Base-by-base conservation (phyloP, 2,113 vertebrate genomes). In the Tonatia bakeri region DNA sequence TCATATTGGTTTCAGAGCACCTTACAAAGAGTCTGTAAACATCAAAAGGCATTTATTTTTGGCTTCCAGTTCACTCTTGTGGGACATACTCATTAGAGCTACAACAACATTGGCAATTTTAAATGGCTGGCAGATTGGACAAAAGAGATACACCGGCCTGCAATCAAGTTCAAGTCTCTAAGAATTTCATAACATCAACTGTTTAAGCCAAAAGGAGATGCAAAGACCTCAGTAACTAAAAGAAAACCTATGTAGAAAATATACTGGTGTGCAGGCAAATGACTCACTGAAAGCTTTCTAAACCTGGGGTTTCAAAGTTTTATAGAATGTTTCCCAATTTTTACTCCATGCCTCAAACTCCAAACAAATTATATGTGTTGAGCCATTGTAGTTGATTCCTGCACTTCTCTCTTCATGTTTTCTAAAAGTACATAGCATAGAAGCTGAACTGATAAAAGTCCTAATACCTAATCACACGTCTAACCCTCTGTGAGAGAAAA, bases 281-380 rank as follows among this genome's bases (percentile, higher is more conserved):
- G 33, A 73, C 13, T 79, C 22, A 24, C n/a, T 72, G 40, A 97
- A 95, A 77, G 45, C 86, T 95, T 94, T 91, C 59, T 70, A 87
- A 92, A 81, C 47, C 31, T 59, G 47, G 56, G 8, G 36, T 84
- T 90, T 87, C 80, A 73, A 90, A 65, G 3, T 45, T 93, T 96
- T 93, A 10, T 64, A 54, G 89, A 93, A 76, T 81, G n/a, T 93
- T 97, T 95, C 72, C 95, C 81, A 72, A 54, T 88, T 91, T 94
- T 97, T 72, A 95, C 50, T 81, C 75, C 56, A 92, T 43, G 26
- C 12, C 54, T 59, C 75, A 87, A 95, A 97, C 13, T 84, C 43
- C 47, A 91, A 94, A 86, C 79, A 93, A 95, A 85, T 88, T 88
- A n/a, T 56, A 70, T 76, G n/a, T 59, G 6, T 70, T 95, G 67